Base-by-base conservation (phyloP, 2,113 vertebrate genomes). In the Thymallus thymallus region DNA sequence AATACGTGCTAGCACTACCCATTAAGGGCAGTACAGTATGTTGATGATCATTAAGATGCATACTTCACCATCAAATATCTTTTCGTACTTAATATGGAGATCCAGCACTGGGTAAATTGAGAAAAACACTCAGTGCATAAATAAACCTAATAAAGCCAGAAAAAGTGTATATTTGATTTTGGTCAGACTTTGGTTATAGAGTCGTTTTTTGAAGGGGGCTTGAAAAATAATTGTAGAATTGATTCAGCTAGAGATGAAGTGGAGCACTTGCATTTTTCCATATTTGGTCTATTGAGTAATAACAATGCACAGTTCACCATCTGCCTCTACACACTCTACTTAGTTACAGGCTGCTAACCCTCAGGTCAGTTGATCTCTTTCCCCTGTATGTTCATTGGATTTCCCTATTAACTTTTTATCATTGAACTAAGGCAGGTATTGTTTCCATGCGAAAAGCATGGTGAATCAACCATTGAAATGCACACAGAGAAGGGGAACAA, bases 221-320 rank as follows among this genome's bases (percentile, higher is more conserved):
- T 75, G 56, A 74, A 86, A 79, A 80, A 68, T 74, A 74, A 29
- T 29, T 72, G 73, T 82, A 77, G 69, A 74, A 80, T 77, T 73
- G 12, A 82, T 85, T 82, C 72, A 67, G 67, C 69, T 72, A 80
- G 80, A 74, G 51, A n/a, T 61, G 70, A 73, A 71, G 45, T 68
- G 13, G 29, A 71, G 76, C 64, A 80, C 73, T 84, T 80, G 75
- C 69, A 79, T 13, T 83, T 74, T 85, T 85, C 84, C 75, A 83
- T 86, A 82, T 85, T 80, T 6, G 70, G 76, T 79, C 81, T 83
- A 85, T 79, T 82, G 82, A 83, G 82, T 81, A 73, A 86, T 74
- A 74, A 85, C 83, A 78, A 79, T 76, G 76, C 76, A 73, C 74
- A 60, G 66, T 72, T 88, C 76, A 74, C 85, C 80, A 75, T 85